These are phyloP conservation scores for Nycticorax nycticorax DNA, from an alignment of 2,113 vertebrate genomes.

Conservation along the genomic window DNA sequence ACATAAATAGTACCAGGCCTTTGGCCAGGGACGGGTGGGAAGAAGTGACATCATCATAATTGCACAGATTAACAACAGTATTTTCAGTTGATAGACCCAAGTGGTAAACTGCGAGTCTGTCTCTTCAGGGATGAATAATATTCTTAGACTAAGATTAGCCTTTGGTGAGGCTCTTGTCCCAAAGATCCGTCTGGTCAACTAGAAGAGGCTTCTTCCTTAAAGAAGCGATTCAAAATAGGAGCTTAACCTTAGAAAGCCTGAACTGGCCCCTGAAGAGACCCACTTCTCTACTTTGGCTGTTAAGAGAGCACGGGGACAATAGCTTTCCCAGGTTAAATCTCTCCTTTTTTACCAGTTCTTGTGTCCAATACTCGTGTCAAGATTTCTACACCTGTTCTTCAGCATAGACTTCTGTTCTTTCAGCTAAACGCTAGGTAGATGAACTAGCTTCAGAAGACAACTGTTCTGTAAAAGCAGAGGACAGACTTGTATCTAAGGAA, in stretches of 20 bases:
- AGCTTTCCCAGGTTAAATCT: background rate
- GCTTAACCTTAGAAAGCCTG: background rate
- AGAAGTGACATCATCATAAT: background rate
- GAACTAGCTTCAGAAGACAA: background rate
- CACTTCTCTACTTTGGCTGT: background rate
- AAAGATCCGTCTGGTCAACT: background rate
- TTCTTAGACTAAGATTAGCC: background rate
- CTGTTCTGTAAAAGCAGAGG: background rate
- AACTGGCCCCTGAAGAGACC: background rate
- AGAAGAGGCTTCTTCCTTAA: background rate
- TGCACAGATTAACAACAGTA: background rate
- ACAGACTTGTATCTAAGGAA: background rate
- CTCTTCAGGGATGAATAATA: background rate
- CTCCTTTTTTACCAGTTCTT: background rate
- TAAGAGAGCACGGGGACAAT: background rate
- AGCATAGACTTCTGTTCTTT: background rate
- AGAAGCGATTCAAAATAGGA: background rate
- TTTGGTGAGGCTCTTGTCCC: background rate
- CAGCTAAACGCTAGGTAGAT: background rate
- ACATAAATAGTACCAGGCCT: background rate
- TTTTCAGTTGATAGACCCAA: background rate
- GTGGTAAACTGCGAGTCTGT: background rate
- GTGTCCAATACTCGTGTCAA: background rate
- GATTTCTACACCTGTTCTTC: background rate
- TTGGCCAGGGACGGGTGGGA: background rate